phyloP scores from a whole-genome alignment of 2,888 invertebrate species.

The Pandemis heparana region DNA sequence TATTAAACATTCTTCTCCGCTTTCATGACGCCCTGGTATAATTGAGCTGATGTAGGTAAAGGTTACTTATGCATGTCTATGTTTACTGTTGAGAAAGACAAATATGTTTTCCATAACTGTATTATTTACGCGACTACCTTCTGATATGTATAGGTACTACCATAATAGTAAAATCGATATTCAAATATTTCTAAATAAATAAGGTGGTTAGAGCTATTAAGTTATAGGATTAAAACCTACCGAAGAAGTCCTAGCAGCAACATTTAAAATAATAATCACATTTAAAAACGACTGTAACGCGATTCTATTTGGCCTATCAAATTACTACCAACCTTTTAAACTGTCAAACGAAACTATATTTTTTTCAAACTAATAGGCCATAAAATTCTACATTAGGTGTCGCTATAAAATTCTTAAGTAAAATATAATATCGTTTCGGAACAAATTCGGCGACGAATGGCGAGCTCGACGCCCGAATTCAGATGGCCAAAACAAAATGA shows the following conservation, averaged over 20 bases:
- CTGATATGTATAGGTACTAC: neutral
- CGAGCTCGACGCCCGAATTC: slow-evolving; percentile 7
- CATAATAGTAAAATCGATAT: neutral
- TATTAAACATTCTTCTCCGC: slow-evolving; percentile 2
- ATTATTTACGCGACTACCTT: neutral
- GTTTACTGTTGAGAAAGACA: neutral
- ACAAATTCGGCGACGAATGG: slow-evolving; percentile 38
- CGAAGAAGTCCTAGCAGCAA: neutral
- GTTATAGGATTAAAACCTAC: neutral
- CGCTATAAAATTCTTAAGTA: slow-evolving; percentile 39
- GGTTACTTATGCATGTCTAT: slow-evolving; percentile 6
- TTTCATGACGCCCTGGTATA: slow-evolving; percentile 29
- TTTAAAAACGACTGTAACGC: neutral
- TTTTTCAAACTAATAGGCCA: slow-evolving; percentile 35
- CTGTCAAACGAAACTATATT: slow-evolving; percentile 35
- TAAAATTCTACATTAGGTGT: slow-evolving; percentile 38
- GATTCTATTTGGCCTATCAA: slow-evolving; percentile 29
- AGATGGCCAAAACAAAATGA: neutral
- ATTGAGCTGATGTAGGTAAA: slow-evolving; percentile 6
- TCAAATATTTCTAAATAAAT: neutral
- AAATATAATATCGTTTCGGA: slow-evolving; percentile 31
- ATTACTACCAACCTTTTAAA: slow-evolving; percentile 33
- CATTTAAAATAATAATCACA: slow-evolving; percentile 21
- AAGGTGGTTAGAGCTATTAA: neutral
- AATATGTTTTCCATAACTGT: neutral